Evolutionary conservation across 2,888 invertebrate genomes (phyloP).

Genomic region (Parascotia fuliginaria): DNA sequence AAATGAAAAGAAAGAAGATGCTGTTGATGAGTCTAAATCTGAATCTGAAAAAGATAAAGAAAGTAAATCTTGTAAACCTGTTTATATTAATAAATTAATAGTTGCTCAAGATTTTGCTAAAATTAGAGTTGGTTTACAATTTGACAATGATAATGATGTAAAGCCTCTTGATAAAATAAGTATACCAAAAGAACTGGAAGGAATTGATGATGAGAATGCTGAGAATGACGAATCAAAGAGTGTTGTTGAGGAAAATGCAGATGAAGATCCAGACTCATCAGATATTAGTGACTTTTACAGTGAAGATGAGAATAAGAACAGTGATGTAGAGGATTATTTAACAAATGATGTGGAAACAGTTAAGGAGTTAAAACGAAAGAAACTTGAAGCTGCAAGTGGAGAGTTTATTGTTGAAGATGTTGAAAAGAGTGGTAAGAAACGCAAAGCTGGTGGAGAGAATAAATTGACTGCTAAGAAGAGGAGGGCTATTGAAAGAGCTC

Average conservation of each 20-base stretch:
- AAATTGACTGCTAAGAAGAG: constrained; percentile 91
- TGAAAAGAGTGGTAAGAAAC: constrained; percentile 68
- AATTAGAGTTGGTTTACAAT: constrained; percentile 90
- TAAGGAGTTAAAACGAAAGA: constrained; percentile 77
- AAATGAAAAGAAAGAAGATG: constrained; percentile 55
- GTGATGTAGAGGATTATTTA: constrained; percentile 81
- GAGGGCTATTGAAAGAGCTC: constrained; percentile 90
- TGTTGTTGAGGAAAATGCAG: constrained; percentile 50
- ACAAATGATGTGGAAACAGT: constrained; percentile 77
- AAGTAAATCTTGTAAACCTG: constrained; percentile 58
- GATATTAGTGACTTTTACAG: constrained; percentile 89
- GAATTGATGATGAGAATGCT: constrained; percentile 74
- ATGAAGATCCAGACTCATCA: constrained; percentile 83
- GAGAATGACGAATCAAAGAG: constrained; percentile 45
- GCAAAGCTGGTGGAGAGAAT: constrained; percentile 64
- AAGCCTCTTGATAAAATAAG: constrained; percentile 85
- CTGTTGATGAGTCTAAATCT: constrained; percentile 56
- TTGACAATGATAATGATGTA: constrained; percentile 87
- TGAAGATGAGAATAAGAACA: constrained; percentile 86
- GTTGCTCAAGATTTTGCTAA: constrained; percentile 93
- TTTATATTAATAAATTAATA: constrained; percentile 75
- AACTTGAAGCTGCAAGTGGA: constrained; percentile 82
- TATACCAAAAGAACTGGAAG: constrained; percentile 71
- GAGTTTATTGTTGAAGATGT: constrained; percentile 83
- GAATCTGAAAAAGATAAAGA: constrained; percentile 49